Percentiles rank a stretch among this genome's conserved stretches.
Evolutionary conservation across 2,888 invertebrate genomes (phyloP).

Genomic region (Machimus rusticus): DNA sequence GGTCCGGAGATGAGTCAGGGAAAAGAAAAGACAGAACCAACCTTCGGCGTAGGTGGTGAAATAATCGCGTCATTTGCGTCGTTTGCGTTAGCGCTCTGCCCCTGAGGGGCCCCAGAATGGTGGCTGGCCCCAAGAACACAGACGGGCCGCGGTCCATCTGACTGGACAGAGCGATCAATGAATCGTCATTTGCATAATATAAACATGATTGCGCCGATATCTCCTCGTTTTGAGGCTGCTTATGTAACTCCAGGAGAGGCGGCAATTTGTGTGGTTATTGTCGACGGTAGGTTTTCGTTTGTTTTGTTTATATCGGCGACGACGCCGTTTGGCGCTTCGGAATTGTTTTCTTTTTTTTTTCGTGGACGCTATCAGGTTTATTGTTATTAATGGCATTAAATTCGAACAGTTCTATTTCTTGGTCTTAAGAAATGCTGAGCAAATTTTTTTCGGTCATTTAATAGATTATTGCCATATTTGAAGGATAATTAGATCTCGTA

Average conservation of each 20-base stretch:
- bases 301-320: neutral
- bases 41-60: neutral
- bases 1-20: neutral
- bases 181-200: conserved; percentile 7
- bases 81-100: neutral
- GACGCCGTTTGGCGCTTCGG: neutral
- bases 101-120: neutral
- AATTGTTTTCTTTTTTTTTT: neutral
- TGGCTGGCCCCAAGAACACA: neutral
- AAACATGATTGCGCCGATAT: neutral
- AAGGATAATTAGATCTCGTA: neutral
- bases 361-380: neutral
- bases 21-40: neutral
- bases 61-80: neutral
- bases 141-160: neutral
- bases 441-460: neutral
- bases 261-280: neutral
- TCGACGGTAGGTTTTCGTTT: neutral
- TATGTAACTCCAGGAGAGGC: neutral
- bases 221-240: neutral
- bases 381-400: neutral
- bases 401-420: neutral
- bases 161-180: neutral
- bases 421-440: neutral
- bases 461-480: neutral